phyloP scores from a whole-genome alignment of 1,140 invertebrate species.

The Ladona fulva region DNA sequence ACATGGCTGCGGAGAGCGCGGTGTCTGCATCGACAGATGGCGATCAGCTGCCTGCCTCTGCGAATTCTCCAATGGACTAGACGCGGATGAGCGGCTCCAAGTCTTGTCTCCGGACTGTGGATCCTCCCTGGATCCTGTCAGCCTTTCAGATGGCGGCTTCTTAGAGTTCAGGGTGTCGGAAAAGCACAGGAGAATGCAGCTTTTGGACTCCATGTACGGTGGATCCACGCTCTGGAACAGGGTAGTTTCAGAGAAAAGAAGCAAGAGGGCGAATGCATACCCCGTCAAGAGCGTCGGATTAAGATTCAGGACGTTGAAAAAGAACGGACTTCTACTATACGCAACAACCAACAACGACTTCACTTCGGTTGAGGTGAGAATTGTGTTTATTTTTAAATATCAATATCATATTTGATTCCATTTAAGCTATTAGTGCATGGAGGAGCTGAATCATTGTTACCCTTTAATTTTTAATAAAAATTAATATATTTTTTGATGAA shows the following conservation, averaged over 20 bases:
- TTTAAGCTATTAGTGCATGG: no score
- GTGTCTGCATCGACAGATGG: constrained; percentile 77
- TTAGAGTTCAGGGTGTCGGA: constrained; percentile 74
- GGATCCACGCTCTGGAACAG: constrained; percentile 56
- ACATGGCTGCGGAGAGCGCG: constrained; percentile 50
- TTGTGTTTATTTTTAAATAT: no score
- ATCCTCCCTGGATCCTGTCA: constrained; percentile 65
- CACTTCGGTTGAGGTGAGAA: constrained; percentile 62
- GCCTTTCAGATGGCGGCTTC: constrained; percentile 62
- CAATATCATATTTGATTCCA: no score
- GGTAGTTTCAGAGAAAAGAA: constrained; percentile 16
- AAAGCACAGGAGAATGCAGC: constrained; percentile 73
- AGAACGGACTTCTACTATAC: constrained; percentile 69
- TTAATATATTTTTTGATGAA: no score
- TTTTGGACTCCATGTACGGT: constrained; percentile 64
- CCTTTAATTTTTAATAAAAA: no score
- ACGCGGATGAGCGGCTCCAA: constrained; percentile 45
- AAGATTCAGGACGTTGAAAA: constrained; percentile 68
- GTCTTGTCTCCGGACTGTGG: constrained; percentile 70
- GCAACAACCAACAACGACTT: constrained; percentile 79
- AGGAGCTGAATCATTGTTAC: no score
- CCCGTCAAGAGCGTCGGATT: constrained; percentile 63
- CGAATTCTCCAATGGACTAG: constrained; percentile 22
- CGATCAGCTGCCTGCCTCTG: constrained; percentile 39
- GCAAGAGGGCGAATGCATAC: constrained; percentile 23